Conservation (phyloP, 2,888 invertebrate species). For the Vannuccia rotundouncinata region DNA sequence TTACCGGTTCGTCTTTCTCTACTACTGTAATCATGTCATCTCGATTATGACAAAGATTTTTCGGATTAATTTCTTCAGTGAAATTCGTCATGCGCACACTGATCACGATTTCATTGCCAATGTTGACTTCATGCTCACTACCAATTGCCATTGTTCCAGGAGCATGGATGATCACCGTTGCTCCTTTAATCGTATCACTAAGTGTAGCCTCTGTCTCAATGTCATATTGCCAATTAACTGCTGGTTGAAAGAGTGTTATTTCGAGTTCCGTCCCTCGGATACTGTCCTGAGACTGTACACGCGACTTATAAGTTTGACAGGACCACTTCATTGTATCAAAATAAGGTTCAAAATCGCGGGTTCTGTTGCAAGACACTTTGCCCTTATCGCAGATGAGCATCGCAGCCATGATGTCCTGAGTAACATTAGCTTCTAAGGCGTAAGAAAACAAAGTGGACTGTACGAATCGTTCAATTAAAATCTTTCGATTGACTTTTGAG, state of each 20-base stretch:
- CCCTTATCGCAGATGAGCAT: not conserved
- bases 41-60: not conserved
- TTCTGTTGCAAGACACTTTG: not conserved
- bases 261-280: not conserved
- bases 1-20: not conserved
- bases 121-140: not conserved
- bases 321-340: not conserved
- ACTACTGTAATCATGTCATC: not conserved
- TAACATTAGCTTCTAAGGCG: not conserved
- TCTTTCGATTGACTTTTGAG: not conserved
- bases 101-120: not conserved
- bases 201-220: not conserved
- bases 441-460: not conserved
- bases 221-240: not conserved
- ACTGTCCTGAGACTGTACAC: not conserved
- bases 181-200: not conserved
- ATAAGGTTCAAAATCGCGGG: not conserved
- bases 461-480: not conserved
- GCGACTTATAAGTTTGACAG: not conserved
- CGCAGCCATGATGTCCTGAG: not conserved
- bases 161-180: not conserved
- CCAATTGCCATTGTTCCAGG: not conserved
- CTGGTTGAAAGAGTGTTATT: not conserved
- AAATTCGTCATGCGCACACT: not conserved
- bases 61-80: not conserved